phyloP scores from a whole-genome alignment of 2,113 vertebrate species.

The Perognathus longimembris region DNA sequence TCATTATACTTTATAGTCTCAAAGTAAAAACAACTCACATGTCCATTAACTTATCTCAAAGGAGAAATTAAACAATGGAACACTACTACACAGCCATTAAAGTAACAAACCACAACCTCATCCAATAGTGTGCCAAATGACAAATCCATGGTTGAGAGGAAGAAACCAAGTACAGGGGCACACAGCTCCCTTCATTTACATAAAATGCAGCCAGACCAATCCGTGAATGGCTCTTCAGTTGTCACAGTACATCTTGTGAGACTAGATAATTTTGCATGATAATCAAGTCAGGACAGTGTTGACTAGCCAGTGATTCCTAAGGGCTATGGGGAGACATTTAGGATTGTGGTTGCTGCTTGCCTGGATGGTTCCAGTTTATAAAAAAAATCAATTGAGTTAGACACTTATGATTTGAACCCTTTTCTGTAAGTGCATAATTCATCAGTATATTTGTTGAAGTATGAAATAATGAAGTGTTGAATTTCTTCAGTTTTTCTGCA shows the following conservation, averaged over 20 bases:
- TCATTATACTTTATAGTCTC: not conserved
- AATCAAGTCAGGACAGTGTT: not conserved
- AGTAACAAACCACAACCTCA: not conserved
- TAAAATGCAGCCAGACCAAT: not conserved
- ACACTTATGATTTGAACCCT: not conserved
- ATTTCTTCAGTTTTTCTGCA: not conserved
- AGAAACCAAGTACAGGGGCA: not conserved
- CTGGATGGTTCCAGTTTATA: not conserved
- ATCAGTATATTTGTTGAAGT: too few species aligned
- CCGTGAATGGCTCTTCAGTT: not conserved
- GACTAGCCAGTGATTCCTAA: not conserved
- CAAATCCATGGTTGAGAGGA: not conserved
- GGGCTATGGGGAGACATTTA: not conserved
- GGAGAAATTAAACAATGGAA: not conserved
- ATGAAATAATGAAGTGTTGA: not conserved
- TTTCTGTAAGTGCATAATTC: not conserved
- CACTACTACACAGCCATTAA: not conserved
- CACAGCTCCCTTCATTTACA: not conserved
- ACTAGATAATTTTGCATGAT: not conserved
- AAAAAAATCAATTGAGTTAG: not conserved
- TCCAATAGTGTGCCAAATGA: not conserved
- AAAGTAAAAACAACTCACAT: not conserved
- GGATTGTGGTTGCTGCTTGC: not conserved
- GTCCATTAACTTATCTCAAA: not conserved
- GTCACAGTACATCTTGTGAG: not conserved